These are phyloP conservation scores for Notarius lentiginosus DNA, from an alignment of 2,113 vertebrate species.

Conservation along the genomic window DNA sequence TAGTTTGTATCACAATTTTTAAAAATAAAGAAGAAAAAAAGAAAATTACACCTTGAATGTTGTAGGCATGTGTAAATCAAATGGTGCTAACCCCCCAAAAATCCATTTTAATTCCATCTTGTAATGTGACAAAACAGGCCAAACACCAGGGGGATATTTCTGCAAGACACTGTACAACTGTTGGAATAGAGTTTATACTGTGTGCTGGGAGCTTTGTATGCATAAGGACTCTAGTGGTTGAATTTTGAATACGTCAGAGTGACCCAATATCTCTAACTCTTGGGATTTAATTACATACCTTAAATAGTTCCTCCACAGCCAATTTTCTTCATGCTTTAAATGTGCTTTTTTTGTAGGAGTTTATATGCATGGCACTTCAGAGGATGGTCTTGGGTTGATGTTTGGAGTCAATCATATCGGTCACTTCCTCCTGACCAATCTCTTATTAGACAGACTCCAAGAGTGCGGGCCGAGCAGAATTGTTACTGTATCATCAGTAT, in stretches of 20 bases:
- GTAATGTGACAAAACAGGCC: background rate
- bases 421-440: slow-evolving; percentile 66
- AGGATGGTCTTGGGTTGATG: slow-evolving; percentile 61
- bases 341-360: slow-evolving; percentile 56
- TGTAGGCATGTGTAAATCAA: too few relatives aligned
- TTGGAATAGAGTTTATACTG: background rate
- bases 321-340: background rate
- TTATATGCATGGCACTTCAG: slow-evolving; percentile 59
- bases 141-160: too few relatives aligned
- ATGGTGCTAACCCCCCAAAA: too few relatives aligned
- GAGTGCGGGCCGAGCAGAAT: slow-evolving; percentile 58
- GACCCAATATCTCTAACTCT: background rate
- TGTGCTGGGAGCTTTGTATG: background rate
- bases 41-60: too few relatives aligned
- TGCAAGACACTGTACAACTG: background rate
- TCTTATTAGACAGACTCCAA: slow-evolving; percentile 62
- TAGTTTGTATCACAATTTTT: too few relatives aligned
- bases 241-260: background rate
- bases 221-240: background rate
- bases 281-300: background rate
- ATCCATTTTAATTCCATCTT: too few relatives aligned
- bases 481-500: slow-evolving; percentile 57
- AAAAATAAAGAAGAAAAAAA: too few relatives aligned
- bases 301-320: background rate
- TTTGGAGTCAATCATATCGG: slow-evolving; percentile 67